Evolutionary conservation across 2,888 invertebrate species (phyloP).

Genomic region (Nebria salina): DNA sequence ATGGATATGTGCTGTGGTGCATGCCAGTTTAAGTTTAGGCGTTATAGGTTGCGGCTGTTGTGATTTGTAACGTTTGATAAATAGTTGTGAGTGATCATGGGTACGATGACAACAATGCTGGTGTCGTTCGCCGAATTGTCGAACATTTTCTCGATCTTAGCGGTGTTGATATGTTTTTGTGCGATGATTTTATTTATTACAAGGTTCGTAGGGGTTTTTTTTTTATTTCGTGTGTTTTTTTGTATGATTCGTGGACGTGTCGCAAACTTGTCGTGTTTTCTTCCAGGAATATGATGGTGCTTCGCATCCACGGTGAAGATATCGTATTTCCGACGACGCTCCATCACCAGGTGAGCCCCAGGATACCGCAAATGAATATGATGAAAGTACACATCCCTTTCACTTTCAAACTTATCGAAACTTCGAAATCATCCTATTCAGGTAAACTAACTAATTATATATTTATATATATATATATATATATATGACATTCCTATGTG

Average conservation of each 20-base stretch:
- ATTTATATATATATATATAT: too few species aligned
- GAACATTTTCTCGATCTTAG: conserved; percentile 79
- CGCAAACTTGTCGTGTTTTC: background rate
- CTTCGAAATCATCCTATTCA: conserved; percentile 74
- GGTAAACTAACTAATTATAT: conserved; percentile 64
- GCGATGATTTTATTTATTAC: conserved; percentile 79
- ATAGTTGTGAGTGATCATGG: conserved; percentile 48
- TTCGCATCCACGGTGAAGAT: conserved; percentile 77
- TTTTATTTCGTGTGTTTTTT: background rate
- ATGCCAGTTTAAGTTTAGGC: conserved; percentile 41
- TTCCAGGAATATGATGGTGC: conserved; percentile 78
- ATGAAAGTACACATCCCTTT: conserved; percentile 86
- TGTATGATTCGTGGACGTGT: background rate
- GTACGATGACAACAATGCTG: conserved; percentile 68
- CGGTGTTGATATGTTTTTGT: conserved; percentile 77
- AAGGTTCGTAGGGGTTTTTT: conserved; percentile 64
- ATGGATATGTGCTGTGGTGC: conserved; percentile 3
- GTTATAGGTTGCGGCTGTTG: conserved; percentile 38
- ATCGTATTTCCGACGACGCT: conserved; percentile 65
- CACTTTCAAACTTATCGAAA: conserved; percentile 80
- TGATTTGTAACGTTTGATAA: conserved; percentile 47
- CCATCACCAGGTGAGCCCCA: conserved; percentile 61
- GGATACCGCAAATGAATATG: conserved; percentile 82
- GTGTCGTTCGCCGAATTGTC: conserved; percentile 78
- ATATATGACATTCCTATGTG: background rate